Evolutionary conservation across 1,140 invertebrate species (phyloP).

Genomic region (Drosophila nikananu): DNA sequence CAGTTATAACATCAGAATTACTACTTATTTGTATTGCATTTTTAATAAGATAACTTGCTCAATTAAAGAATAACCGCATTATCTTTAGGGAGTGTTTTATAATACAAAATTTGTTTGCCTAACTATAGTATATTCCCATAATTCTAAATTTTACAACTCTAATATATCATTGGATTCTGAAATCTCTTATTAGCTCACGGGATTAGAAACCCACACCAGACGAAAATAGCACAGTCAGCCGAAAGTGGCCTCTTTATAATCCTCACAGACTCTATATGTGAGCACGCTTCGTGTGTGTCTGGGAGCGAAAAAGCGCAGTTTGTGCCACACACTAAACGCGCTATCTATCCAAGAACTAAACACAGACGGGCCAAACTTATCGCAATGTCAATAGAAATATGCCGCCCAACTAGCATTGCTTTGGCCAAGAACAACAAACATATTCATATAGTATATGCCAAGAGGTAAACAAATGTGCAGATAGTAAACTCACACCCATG

Average conservation of each 20-base stretch:
- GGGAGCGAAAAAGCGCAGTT: constrained; percentile 34
- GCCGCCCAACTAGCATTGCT: constrained; percentile 18
- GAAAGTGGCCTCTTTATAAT: constrained; percentile 5
- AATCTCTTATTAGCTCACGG: constrained; percentile 11
- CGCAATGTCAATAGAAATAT: constrained; percentile 62
- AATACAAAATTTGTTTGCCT: background rate
- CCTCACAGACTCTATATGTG: constrained; percentile 3
- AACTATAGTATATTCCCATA: background rate
- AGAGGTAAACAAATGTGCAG: constrained; percentile 68
- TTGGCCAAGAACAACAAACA: constrained; percentile 42
- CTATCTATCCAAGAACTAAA: constrained; percentile 21
- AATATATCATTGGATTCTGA: background rate
- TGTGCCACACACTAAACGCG: constrained; percentile 20
- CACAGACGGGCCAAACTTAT: constrained; percentile 51
- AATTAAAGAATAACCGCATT: background rate
- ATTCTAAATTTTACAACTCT: background rate
- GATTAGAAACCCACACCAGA: constrained; percentile 4
- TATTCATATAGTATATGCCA: constrained; percentile 5
- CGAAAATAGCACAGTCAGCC: constrained; percentile 10
- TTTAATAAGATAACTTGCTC: background rate
- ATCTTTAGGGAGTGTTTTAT: background rate
- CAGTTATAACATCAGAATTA: background rate
- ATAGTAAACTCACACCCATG: constrained; percentile 51
- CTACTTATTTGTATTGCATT: background rate
- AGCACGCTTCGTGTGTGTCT: background rate